Evolutionary conservation across 2,888 invertebrate species (phyloP), one percentile per base, ranked within the genome.

Genomic region (Oligia fasciuncula): DNA sequence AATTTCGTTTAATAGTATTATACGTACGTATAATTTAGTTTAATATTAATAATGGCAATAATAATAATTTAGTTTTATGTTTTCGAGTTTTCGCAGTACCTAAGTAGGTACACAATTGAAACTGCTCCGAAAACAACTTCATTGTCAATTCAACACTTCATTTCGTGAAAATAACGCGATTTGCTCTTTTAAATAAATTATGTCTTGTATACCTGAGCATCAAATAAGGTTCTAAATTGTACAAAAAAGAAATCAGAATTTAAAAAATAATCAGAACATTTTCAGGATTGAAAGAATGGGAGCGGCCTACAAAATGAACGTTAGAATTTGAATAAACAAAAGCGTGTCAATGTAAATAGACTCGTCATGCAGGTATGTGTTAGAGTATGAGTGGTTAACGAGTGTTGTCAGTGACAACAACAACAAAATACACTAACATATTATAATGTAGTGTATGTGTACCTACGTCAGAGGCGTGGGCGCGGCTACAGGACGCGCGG

Each of bases 141-240:
- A 92, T 93, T 92, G 87, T 90, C 85, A 90, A 94, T 93, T 92
- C 92, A 93, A 90, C 89, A 89, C 90, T 92, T 91, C 88, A 91
- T 94, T 93, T 91, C 88, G 88, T 89, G 90, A 92, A 91, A 92
- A 93, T 91, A 92, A 92, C 91, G 90, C 91, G 87, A 92, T 92
- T 91, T 81, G 84, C 90, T 86, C 90, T 90, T 90, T 87, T 94
- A 92, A 93, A 95, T 94, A 94, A 93, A 91, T 91, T 92, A 93
- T 93, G 82, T 81, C 80, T 84, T 81, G 82, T 90, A 89, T 91
- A 92, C 90, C 90, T 87, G 79, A 90, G 90, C 89, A 84, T 88
- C 87, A 93, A 93, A 93, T 92, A 90, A 92, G 91, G 91, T 90
- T 90, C 85, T 88, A 90, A 87, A 90, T 81, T 85, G 76, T 77